phyloP scores from a whole-genome alignment of 2,797 vertebrate species.

The Podargus strigoides region DNA sequence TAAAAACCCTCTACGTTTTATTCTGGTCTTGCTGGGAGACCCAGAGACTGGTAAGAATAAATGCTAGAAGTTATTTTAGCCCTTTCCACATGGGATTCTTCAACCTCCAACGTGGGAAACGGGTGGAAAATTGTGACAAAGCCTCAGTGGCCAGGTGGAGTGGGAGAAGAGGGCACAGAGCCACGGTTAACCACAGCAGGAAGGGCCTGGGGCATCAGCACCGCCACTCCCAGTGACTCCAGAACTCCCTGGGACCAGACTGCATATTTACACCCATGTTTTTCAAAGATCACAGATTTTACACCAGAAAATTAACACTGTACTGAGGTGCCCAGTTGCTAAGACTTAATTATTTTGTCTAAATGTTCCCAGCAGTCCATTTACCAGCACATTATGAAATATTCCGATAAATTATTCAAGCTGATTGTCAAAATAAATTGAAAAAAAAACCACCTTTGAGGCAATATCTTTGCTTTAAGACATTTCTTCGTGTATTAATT shows the following conservation, averaged over 20 bases:
- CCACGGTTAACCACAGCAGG: accelerated
- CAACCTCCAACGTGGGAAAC: neutral
- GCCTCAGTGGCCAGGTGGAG: neutral
- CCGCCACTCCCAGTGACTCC: neutral
- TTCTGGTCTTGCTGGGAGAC: neutral
- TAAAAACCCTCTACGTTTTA: too few species aligned
- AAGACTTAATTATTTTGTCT: slow-evolving; percentile 36
- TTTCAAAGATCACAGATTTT: neutral
- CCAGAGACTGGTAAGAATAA: neutral
- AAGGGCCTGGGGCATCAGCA: neutral
- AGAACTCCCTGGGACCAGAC: neutral
- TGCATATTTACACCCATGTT: accelerated
- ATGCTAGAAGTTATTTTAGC: neutral
- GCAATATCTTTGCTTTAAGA: slow-evolving; percentile 8
- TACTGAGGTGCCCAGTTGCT: neutral
- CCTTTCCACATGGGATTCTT: neutral
- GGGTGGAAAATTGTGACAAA: accelerated
- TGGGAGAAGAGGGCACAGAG: accelerated
- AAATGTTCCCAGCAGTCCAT: slow-evolving; percentile 52
- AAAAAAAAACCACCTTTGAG: slow-evolving; percentile 26
- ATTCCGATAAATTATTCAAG: slow-evolving; percentile 61
- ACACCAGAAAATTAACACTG: neutral
- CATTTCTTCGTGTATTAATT: neutral
- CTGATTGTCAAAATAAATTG: slow-evolving; percentile 46
- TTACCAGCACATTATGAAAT: slow-evolving; percentile 43